phyloP scores from a whole-genome alignment of 2,113 vertebrate species.

The Hepsetus odoe region DNA sequence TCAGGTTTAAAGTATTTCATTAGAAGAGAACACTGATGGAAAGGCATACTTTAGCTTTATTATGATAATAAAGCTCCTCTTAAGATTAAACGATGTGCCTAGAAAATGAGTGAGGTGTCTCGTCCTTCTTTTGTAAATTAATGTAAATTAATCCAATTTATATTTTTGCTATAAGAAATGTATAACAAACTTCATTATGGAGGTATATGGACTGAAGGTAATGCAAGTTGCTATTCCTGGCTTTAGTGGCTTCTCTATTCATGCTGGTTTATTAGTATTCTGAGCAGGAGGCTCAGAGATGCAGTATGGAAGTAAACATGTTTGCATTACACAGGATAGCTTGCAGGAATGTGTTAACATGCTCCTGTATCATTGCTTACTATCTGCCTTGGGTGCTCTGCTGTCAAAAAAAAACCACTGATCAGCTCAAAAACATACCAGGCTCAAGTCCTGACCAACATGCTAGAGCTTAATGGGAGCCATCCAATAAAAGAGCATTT shows the following conservation, averaged over 20 bases:
- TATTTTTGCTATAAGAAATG: no score
- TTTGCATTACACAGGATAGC: neutral
- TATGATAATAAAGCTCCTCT: no score
- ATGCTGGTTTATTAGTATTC: constrained; percentile 5
- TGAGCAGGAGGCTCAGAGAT: constrained; percentile 3
- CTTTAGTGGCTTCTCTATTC: neutral
- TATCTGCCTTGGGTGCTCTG: neutral
- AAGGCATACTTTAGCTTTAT: no score
- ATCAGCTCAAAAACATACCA: neutral
- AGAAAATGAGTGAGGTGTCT: no score
- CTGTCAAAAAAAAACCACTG: neutral
- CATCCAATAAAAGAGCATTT: neutral
- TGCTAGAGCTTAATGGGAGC: constrained; percentile 33
- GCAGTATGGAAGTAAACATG: neutral
- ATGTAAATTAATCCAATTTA: no score
- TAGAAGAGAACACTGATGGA: no score
- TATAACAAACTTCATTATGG: neutral
- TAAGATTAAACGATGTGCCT: no score
- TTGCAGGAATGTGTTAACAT: constrained; percentile 19
- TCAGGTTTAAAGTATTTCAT: no score
- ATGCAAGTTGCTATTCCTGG: neutral
- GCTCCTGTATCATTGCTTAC: constrained; percentile 13
- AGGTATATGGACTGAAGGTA: no score
- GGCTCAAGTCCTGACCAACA: constrained; percentile 2
- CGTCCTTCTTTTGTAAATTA: no score